These are phyloP conservation scores for Drosophila anomalipes DNA, from an alignment of 2,888 invertebrate species.

Conservation along the genomic window DNA sequence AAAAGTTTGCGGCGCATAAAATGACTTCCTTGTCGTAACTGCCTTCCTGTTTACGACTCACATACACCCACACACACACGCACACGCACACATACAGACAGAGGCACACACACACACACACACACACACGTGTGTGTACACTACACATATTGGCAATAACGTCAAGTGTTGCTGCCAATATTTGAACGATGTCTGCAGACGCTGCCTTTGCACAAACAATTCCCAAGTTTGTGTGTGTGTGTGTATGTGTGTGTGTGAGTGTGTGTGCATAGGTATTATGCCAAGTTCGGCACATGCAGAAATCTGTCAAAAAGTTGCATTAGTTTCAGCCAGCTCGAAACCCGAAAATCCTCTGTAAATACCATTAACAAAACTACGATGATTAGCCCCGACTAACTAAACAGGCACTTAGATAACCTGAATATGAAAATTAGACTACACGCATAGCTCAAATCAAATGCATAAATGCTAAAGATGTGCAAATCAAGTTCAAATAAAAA, in stretches of 20 bases:
- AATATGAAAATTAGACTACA: background rate
- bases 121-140: conserved; percentile 24
- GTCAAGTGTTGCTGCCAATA: conserved; percentile 79
- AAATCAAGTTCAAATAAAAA: background rate
- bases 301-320: conserved; percentile 70
- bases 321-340: conserved; percentile 37
- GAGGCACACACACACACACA: conserved; percentile 17
- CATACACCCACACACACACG: conserved; percentile 24
- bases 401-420: background rate
- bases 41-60: conserved; percentile 77
- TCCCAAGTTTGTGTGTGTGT: background rate
- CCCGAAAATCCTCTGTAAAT: conserved; percentile 36
- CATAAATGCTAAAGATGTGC: background rate
- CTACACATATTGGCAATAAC: conserved; percentile 78
- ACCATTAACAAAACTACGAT: conserved; percentile 24
- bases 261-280: conserved; percentile 35
- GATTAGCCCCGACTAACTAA: conserved; percentile 14
- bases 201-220: conserved; percentile 49
- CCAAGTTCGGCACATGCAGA: conserved; percentile 32
- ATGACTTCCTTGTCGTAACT: conserved; percentile 79
- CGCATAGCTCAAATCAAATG: background rate
- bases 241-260: background rate
- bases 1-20: conserved; percentile 82
- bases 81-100: background rate
- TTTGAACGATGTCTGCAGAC: conserved; percentile 66